Conservation (phyloP, 64 coral and sea anemone genomes). For the Orbicella faveolata region DNA sequence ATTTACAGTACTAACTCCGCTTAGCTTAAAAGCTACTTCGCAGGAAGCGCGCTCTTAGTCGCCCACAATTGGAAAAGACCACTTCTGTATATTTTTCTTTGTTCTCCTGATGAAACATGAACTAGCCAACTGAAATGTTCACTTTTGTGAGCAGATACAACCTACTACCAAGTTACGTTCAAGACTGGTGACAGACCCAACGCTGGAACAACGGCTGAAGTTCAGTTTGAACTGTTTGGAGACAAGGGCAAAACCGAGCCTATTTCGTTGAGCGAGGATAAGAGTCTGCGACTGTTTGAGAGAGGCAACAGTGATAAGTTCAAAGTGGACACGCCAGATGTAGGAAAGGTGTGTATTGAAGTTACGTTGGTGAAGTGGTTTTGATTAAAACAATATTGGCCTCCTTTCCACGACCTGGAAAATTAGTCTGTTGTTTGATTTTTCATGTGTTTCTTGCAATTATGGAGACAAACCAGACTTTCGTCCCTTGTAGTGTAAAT, state of each 20-base stretch:
- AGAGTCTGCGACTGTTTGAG: constrained; percentile 38
- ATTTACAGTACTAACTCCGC: no score
- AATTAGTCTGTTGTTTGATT: no score
- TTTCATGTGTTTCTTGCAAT: no score
- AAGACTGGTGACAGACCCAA: constrained; percentile 59
- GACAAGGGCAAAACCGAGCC: constrained; percentile 56
- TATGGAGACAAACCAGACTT: no score
- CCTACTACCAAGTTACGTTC: constrained; percentile 59
- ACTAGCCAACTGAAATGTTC: background rate
- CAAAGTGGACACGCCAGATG: constrained; percentile 61
- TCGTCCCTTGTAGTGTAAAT: no score
- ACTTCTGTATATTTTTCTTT: no score
- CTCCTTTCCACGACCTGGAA: no score
- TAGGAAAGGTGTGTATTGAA: constrained; percentile 50
- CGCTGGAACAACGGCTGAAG: constrained; percentile 56
- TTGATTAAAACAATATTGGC: no score
- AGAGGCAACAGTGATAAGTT: constrained; percentile 59
- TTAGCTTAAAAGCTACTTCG: no score
- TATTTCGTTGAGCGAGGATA: constrained; percentile 49
- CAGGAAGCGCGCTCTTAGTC: no score
- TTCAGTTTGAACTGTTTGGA: constrained; percentile 58
- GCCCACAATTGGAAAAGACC: no score
- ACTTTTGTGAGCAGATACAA: constrained; percentile 21
- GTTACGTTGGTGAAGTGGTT: background rate
- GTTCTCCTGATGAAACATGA: no score